phyloP scores from a whole-genome alignment of 2,797 vertebrate genomes.

The Fistularia tabacaria region DNA sequence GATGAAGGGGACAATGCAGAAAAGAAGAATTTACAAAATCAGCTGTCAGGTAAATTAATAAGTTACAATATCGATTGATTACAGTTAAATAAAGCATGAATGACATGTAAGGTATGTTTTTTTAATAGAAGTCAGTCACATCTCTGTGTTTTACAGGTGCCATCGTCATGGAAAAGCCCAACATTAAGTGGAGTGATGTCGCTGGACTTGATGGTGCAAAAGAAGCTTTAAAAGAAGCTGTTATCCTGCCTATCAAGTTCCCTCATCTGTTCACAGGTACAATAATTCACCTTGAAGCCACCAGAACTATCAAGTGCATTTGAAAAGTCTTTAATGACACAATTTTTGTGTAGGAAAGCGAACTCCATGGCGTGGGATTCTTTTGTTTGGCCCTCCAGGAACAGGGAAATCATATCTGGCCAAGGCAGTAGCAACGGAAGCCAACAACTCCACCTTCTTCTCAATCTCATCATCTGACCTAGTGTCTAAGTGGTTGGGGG shows the following conservation, averaged over 20 bases:
- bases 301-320: neutral
- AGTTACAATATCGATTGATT: too few species aligned
- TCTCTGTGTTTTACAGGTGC: constrained; percentile 67
- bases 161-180: constrained; percentile 92
- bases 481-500: constrained; percentile 94
- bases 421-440: constrained; percentile 94
- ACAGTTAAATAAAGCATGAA: too few species aligned
- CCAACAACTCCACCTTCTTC: constrained; percentile 97
- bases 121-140: neutral
- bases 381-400: constrained; percentile 92
- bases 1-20: constrained; percentile 86
- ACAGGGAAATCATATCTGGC: constrained; percentile 96
- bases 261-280: constrained; percentile 93
- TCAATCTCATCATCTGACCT: constrained; percentile 92
- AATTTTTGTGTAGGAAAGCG: constrained; percentile 81
- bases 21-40: constrained; percentile 93
- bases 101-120: neutral
- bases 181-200: constrained; percentile 91
- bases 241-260: constrained; percentile 95
- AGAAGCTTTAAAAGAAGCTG: constrained; percentile 94
- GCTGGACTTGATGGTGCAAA: constrained; percentile 93
- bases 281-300: neutral
- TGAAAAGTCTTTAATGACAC: neutral
- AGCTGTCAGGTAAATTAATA: constrained; percentile 84
- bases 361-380: constrained; percentile 94